Percentiles rank a stretch among this genome's conserved stretches.
These are phyloP conservation scores for Pyrrhosoma nymphula DNA, from an alignment of 2,888 invertebrate species.

Conservation along the genomic window DNA sequence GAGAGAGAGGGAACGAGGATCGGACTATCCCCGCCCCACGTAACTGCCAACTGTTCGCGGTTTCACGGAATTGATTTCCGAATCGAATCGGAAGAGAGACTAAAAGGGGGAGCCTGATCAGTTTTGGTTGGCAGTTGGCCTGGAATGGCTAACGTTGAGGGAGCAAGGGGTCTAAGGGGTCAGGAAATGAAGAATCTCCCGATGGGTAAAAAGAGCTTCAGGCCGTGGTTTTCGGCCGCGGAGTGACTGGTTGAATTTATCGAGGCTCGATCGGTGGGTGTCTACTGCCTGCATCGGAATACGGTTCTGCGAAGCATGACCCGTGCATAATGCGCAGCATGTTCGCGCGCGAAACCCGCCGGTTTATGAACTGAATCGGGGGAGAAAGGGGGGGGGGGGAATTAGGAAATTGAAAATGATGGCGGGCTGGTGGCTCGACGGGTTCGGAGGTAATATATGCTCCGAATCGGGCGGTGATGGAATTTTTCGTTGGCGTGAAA, in stretches of 20 bases:
- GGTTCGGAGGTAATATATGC: neutral
- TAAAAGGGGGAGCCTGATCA: neutral
- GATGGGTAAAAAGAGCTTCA: neutral
- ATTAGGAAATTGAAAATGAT: conserved; percentile 61
- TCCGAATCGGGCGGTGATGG: neutral
- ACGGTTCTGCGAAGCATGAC: neutral
- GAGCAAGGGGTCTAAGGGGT: neutral
- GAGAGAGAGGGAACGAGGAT: neutral
- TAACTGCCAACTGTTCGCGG: conserved; percentile 19
- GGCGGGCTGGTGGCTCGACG: neutral
- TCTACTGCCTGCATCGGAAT: neutral
- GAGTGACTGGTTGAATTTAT: conserved; percentile 37
- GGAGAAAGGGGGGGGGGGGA: neutral
- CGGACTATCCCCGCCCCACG: neutral
- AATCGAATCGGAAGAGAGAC: conserved; percentile 48
- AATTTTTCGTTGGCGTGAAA: neutral
- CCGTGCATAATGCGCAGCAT: neutral
- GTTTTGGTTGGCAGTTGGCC: neutral
- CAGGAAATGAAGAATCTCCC: conserved; percentile 65
- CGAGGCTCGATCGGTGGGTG: neutral
- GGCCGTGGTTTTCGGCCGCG: neutral
- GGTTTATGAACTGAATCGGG: neutral
- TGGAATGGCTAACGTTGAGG: neutral
- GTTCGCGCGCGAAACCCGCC: neutral
- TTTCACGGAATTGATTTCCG: conserved; percentile 55